Evolutionary conservation across 2,797 vertebrate species (phyloP).

Genomic region (Hippopotamyrus pictus): DNA sequence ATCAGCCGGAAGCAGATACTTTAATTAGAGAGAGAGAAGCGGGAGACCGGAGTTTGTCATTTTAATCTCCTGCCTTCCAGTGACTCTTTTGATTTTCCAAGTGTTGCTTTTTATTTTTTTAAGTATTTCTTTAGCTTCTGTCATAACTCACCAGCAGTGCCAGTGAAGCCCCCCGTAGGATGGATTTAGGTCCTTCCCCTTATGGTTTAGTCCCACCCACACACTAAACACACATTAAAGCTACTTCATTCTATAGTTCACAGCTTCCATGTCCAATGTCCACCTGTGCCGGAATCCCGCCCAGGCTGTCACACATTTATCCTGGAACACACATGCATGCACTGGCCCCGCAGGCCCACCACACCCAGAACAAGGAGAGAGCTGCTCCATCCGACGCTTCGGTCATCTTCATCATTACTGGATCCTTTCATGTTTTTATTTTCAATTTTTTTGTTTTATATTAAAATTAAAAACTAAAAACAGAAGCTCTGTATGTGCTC

Average conservation of each 20-base stretch:
- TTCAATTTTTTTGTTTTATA: conserved; percentile 63
- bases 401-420: conserved; percentile 46
- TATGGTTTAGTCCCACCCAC: conserved; percentile 21
- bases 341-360: background rate
- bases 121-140: conserved; percentile 39
- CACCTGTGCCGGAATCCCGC: background rate
- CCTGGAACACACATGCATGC: background rate
- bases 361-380: conserved; percentile 37
- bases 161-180: conserved; percentile 31
- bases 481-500: conserved; percentile 44
- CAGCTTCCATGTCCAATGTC: background rate
- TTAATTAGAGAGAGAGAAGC: conserved; percentile 14
- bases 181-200: conserved; percentile 43
- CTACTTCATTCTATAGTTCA: background rate
- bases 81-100: conserved; percentile 38
- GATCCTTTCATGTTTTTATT: conserved; percentile 56
- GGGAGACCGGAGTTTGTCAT: conserved; percentile 39
- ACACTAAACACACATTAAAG: conserved; percentile 13
- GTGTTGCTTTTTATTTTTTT: conserved; percentile 22
- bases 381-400: conserved; percentile 49
- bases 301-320: conserved; percentile 12
- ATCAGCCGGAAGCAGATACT: conserved; percentile 21
- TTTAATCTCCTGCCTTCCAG: conserved; percentile 57
- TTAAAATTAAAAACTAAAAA: conserved; percentile 57
- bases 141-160: conserved; percentile 37